Percentiles rank a stretch among this genome's conserved stretches.
phyloP scores from a whole-genome alignment of 2,797 vertebrate genomes.

The Meriones psammophilus region DNA sequence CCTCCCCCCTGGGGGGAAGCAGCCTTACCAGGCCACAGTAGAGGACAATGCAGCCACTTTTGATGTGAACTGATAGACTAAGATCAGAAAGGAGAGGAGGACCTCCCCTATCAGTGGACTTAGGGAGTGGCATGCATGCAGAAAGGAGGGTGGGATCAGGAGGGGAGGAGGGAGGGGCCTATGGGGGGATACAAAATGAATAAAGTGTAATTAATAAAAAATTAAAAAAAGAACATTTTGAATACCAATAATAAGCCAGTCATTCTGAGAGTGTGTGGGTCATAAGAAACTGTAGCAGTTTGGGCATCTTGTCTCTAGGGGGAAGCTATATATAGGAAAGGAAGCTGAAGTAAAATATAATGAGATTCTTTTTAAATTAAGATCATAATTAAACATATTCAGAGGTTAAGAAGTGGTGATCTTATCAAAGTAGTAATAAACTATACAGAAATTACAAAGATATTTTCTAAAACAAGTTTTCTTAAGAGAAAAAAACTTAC shows the following conservation, averaged over 20 bases:
- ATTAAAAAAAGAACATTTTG: neutral
- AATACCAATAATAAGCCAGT: neutral
- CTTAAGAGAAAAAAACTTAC: neutral
- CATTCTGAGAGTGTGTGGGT: neutral
- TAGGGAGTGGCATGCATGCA: too few species aligned
- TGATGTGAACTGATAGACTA: too few species aligned
- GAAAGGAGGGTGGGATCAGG: too few species aligned
- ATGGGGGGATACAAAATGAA: too few species aligned
- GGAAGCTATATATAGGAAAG: neutral
- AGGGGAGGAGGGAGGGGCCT: too few species aligned
- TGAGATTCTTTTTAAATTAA: slow-evolving; percentile 40
- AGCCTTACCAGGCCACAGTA: too few species aligned
- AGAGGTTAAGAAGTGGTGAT: neutral
- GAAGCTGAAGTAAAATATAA: neutral
- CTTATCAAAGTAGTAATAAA: slow-evolving; percentile 7
- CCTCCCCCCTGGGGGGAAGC: too few species aligned
- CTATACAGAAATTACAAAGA: neutral
- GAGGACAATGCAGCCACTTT: too few species aligned
- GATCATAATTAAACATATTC: neutral
- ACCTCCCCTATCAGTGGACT: too few species aligned
- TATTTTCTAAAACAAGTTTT: neutral
- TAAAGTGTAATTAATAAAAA: too few species aligned
- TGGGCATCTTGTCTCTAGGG: neutral
- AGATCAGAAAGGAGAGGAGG: too few species aligned
- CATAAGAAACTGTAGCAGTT: neutral